Base-by-base conservation (phyloP, 2,797 vertebrate genomes). In the Hemibagrus guttatus region DNA sequence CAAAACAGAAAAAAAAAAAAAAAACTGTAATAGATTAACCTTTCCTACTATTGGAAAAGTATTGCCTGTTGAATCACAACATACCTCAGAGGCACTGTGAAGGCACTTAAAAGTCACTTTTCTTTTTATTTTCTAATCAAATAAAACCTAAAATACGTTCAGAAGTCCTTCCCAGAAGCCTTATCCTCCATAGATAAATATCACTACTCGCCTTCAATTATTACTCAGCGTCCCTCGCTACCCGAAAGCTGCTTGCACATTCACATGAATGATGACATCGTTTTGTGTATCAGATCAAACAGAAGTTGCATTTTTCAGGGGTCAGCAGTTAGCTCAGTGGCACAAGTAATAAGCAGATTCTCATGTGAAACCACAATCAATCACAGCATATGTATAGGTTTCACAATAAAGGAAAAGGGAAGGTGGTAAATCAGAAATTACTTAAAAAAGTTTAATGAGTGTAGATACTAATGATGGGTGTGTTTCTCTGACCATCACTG, bases 111-210 rank as follows among this genome's bases (percentile, higher is more conserved):
- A 81, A 63, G 26, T 64, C 23, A 17, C 7, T 49, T 64, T 80
- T 61, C 17, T 35, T 59, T 49, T 63, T 58, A 21, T 42, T 58
- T 59, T 72, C 72, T 78, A 84, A 78, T 78, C 54, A 58, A 69
- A 84, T 87, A 83, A 86, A 86, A 68, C 58, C 31, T 76, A 42
- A 87, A 87, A 71, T 68, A 35, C 8, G 16, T 84, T 75, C 56
- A 49, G 39, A 23, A n/a, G 75, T 59, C 35, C 76, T 86, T 39
- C 14, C 31, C 31, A 58, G 52, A 56, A 81, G 63, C 56, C 39
- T 49, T 54, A 74, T 74, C 42, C 54, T 82, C 35, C 4, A 8
- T 71, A 46, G 68, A 82, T 64, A 63, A 52, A 86, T 54, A 54
- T 61, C 54, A 59, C 42, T 35, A 42, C 1, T 3, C n/a, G 14